A percentile compares a stretch with the other conserved stretches of the same genome.
Conservation (phyloP, 2,113 vertebrate genomes). For the Macroglossus sobrinus region DNA sequence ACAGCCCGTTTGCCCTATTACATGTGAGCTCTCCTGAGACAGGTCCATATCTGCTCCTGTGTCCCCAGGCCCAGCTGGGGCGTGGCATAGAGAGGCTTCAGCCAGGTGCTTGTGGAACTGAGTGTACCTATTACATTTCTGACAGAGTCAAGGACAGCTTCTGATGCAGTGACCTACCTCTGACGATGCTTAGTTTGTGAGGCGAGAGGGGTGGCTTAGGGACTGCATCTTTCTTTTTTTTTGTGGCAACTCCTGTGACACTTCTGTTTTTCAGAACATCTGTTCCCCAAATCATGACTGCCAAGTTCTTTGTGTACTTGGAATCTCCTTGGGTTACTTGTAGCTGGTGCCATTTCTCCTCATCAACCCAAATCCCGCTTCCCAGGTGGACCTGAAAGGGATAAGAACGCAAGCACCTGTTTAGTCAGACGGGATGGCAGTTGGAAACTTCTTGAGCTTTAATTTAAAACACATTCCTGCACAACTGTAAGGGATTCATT, state of each 20-base stretch:
- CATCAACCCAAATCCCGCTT: conserved; percentile 98
- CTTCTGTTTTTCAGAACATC: conserved; percentile 99
- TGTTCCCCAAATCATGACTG: conserved; percentile 99
- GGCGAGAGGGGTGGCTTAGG: conserved; percentile 98
- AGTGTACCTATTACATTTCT: neutral
- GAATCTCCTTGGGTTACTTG: conserved; percentile 99
- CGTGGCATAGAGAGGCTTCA: neutral
- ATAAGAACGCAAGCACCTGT: conserved; percentile 57
- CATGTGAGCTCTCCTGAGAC: neutral
- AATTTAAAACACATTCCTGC: neutral
- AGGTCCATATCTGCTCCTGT: neutral
- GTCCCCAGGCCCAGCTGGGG: neutral
- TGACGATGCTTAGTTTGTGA: conserved; percentile 98
- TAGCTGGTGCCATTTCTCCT: conserved; percentile 99
- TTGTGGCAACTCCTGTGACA: conserved; percentile 98
- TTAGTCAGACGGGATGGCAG: neutral
- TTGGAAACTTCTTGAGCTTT: conserved; percentile 1
- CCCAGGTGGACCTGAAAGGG: conserved; percentile 94
- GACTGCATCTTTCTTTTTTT: conserved; percentile 99
- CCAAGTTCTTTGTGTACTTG: conserved; percentile 99
- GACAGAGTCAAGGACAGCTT: conserved; percentile 22
- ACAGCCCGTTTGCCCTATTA: neutral
- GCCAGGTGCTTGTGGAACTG: neutral
- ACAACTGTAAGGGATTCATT: neutral
- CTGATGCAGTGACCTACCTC: conserved; percentile 87